Evolutionary conservation across 2,888 invertebrate species (phyloP), one percentile per base, ranked within the genome.

Genomic region (Podabrus alpinus): DNA sequence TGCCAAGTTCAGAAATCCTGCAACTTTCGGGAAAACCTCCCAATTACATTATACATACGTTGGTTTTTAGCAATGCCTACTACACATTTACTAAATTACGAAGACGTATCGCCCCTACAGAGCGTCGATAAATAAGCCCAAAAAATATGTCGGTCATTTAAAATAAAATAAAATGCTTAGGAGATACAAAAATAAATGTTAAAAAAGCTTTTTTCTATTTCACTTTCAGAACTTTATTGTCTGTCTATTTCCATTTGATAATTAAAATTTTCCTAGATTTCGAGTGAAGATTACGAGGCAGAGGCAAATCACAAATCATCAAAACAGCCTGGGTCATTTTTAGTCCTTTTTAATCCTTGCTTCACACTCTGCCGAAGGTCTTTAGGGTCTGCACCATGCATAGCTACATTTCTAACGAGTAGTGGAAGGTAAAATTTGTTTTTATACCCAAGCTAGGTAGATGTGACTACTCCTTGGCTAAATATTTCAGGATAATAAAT

Each of bases 1-100:
- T 45, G 61, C 68, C 72, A 68, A 72, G 72, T 72, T 72, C 68
- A 68, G 61, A 45, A 61, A 68, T 72, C 59, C 59, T n/a, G 66
- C 21, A 71, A 71, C 16, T 68, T 68, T 19, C 68, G 19, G 59
- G n/a, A 45, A 9, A 45, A 45, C 45, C 45, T 13, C 45, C 45
- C 45, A 45, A 45, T 45, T 45, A 45, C 45, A 45, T 45, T 45
- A 45, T 45, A 45, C 45, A 45, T 45, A 45, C n/a, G 45, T 45
- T n/a, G 45, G 45, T 45, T 45, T 45, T 45, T 45, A 45, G 45
- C 45, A 45, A 45, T 45, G 45, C 45, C 45, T 45, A 45, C 45
- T 45, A 45, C 45, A 45, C 45, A 45, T 45, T 45, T 45, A 45
- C 45, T 45, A 45, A 45, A 45, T 45, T 45, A 45, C 45, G n/a